Base-by-base conservation (phyloP, 2,888 invertebrate species). In the Abrostola tripartita region DNA sequence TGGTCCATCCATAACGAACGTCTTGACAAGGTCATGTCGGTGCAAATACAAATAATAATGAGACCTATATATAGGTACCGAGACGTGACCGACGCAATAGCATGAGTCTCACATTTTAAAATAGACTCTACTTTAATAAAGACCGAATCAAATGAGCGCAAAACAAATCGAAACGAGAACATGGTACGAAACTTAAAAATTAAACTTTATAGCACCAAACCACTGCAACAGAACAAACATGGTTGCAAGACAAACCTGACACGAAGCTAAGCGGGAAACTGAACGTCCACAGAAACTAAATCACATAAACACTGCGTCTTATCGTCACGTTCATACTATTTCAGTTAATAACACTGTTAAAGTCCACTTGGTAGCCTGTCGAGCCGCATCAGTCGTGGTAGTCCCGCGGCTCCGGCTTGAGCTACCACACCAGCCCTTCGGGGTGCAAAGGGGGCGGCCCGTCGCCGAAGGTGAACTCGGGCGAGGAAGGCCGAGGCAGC, bases 401-500 rank as follows among this genome's bases (percentile, higher is more conserved):
- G 89, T 95, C 95, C 79, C 95, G 95, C 95, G 95, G 95, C 95
- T 95, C 95, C 88, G 95, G 95, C 93, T 95, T 95, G 90, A 95
- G 95, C 95, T 95, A 95, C 95, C 95, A 95, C 55, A 95, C 95
- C 83, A 95, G 88, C 51, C 95, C 95, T 88, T 95, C 95, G 57
- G 93, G 94, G 71, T 95, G 95, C 59, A 94, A 80, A 50, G 94
- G 94, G 0, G 95, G 95, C 37, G 94, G 95, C 55, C 92, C 95
- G 85, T 95, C 95, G 0, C 93, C 93, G 83, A 95, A 95, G 72
- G 97, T 96, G 93, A 96, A 97, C 92, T 97, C 97, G 53, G 97
- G 97, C 81, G 97, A 97, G 71, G 97, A 96, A 59, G 97, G 96
- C 78, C 97, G 96, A 68, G 96, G 96, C 71, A 97, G 96, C 85